Percentiles rank a stretch among this genome's conserved stretches.
Conservation (phyloP, 2,797 vertebrate genomes). For the Diceros bicornis region DNA sequence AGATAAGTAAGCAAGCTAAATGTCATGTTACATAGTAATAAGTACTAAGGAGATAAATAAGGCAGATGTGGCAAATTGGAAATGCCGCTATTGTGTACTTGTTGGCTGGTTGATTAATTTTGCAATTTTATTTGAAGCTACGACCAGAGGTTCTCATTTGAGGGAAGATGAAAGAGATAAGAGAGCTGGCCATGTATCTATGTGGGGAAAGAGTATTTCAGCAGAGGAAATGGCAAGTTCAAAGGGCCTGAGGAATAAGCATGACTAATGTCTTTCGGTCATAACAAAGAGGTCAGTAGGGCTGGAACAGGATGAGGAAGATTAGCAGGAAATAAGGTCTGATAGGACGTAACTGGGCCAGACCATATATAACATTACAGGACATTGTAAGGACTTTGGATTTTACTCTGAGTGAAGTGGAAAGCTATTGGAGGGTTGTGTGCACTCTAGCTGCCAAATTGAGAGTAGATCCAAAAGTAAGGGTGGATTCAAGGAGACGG, state of each 20-base stretch:
- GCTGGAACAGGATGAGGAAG: not conserved
- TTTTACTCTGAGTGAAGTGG: not conserved
- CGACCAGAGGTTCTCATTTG: not conserved
- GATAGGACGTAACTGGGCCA: not conserved
- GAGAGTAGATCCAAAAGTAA: not conserved
- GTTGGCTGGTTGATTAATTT: not conserved
- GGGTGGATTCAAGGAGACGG: not conserved
- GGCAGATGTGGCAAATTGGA: not conserved
- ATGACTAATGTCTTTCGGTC: not conserved
- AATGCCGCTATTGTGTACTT: not conserved
- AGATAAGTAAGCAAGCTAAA: constrained; percentile 24
- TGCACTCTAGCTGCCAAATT: not conserved
- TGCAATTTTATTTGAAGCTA: constrained; percentile 1
- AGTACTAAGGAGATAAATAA: constrained; percentile 9
- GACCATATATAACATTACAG: not conserved
- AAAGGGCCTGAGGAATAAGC: not conserved
- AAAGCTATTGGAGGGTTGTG: not conserved
- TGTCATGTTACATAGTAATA: not conserved
- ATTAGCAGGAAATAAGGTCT: not conserved
- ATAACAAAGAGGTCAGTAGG: not conserved
- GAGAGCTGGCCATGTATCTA: not conserved
- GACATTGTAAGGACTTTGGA: not conserved
- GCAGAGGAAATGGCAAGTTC: not conserved
- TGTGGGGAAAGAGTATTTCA: not conserved
- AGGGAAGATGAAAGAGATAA: not conserved